Percentiles rank a stretch among this genome's conserved stretches.
Conservation (phyloP, 2,113 vertebrate genomes). For the Crotalus tigris region DNA sequence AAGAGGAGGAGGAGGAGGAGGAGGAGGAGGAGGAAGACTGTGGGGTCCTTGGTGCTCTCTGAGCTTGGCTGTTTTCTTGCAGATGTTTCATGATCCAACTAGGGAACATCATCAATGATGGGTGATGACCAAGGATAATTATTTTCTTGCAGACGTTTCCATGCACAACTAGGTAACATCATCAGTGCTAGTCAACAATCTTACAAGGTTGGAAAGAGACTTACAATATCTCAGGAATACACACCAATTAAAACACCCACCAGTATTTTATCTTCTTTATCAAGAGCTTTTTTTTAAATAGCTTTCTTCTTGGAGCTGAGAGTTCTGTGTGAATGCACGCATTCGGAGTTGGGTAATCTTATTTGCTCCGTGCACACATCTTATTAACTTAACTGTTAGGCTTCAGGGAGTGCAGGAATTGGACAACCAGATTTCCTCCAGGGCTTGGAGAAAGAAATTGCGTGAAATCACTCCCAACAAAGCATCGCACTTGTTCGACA, state of each 20-base stretch:
- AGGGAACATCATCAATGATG: too few relatives aligned
- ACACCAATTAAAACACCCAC: background rate
- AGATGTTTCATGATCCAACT: too few relatives aligned
- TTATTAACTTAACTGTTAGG: background rate
- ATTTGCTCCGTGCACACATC: background rate
- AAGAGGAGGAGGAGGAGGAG: too few relatives aligned
- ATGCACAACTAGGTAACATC: background rate
- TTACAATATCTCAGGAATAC: background rate
- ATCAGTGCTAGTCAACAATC: background rate
- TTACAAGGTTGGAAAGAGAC: background rate
- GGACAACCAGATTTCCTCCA: background rate
- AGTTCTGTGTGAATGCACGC: background rate
- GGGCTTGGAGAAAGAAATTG: background rate
- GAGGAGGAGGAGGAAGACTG: too few relatives aligned
- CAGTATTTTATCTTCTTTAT: background rate
- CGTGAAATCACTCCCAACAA: background rate
- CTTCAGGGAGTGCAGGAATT: background rate
- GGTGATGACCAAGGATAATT: too few relatives aligned
- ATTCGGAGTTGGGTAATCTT: background rate
- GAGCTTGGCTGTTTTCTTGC: too few relatives aligned
- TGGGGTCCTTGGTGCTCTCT: too few relatives aligned
- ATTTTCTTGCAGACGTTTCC: background rate
- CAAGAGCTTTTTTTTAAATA: background rate
- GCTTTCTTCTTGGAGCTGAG: background rate
- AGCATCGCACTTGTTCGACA: background rate